These are phyloP conservation scores for Hystrix brachyura DNA, from an alignment of 2,113 vertebrate species.

Conservation along the genomic window DNA sequence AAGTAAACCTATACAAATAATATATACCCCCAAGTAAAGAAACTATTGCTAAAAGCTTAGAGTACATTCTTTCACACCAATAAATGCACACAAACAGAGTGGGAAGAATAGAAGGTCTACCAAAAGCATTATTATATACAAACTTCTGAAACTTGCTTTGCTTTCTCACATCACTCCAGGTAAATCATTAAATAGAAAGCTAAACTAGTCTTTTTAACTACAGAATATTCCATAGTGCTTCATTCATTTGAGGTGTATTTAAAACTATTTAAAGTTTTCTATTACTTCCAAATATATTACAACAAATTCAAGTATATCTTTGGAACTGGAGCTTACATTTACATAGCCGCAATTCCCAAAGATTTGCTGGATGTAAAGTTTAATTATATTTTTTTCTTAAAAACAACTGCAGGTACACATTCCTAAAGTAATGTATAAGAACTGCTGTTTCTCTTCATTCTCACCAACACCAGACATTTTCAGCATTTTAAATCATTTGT, in stretches of 20 bases:
- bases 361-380: not conserved
- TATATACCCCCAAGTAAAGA: not conserved
- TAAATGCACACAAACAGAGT: not conserved
- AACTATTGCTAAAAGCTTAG: not conserved
- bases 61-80: not conserved
- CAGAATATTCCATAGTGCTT: not conserved
- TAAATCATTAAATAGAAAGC: not conserved
- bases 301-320: not conserved
- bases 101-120: not conserved
- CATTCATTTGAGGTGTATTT: not conserved
- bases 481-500: not conserved
- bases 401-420: not conserved
- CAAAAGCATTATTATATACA: not conserved
- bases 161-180: not conserved
- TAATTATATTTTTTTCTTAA: not conserved
- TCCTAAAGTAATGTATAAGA: not conserved
- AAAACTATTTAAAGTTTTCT: not conserved
- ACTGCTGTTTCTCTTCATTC: not conserved
- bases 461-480: not conserved
- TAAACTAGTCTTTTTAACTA: not conserved
- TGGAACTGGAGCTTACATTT: constrained; percentile 26
- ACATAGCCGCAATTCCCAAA: not conserved
- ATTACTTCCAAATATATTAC: constrained; percentile 1
- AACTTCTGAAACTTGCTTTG: not conserved
- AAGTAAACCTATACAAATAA: not conserved